Base-by-base conservation (phyloP, 2,797 vertebrate species). In the Muraenolepis orangiensis region DNA sequence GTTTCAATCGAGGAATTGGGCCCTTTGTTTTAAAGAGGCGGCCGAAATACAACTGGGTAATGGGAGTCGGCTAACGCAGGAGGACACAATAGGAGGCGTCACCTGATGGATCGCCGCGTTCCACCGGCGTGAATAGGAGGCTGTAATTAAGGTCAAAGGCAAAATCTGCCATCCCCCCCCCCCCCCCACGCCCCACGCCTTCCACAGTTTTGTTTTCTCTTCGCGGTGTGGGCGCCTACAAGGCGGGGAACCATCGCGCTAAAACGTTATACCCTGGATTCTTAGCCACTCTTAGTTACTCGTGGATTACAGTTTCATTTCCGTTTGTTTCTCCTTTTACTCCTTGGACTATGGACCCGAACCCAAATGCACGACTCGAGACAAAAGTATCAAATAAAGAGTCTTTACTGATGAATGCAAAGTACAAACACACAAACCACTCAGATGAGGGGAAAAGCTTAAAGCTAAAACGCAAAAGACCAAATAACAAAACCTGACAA, bases 101-200 rank as follows among this genome's bases (percentile, higher is more conserved):
- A 82, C 82, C 83, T 91, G 88, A 91, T 92, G 90, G 88, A 91
- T 89, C 83, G 75, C 78, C 66, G 14, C 72, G 82, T 81, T 84
- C 69, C 51, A 64, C 76, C 66, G 79, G 83, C 70, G 84, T 91
- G 89, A 91, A 89, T 87, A 81, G 87, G 89, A 79, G 74, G 83
- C 84, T 88, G 88, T 92, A 92, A 91, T 88, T 86, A 91, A 92
- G 91, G 90, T 90, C 88, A 91, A 85, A 87, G 71, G 82, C 91
- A 83, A 84, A 84, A 85, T 51, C 20, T n/a, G n/a, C n/a, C n/a
- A n/a, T n/a, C n/a, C n/a, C n/a, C n/a, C n/a, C n/a, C n/a, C n/a
- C n/a, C n/a, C n/a, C n/a, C n/a, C n/a, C n/a, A n/a, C n/a, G 18
- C 46, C 1, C 4, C 18, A 6, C 18, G 20, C 46, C 32, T 46